Evolutionary conservation across 2,113 vertebrate species (phyloP), one percentile per base, ranked within the genome.

Genomic region (Ptilorrhoa leucosticta): DNA sequence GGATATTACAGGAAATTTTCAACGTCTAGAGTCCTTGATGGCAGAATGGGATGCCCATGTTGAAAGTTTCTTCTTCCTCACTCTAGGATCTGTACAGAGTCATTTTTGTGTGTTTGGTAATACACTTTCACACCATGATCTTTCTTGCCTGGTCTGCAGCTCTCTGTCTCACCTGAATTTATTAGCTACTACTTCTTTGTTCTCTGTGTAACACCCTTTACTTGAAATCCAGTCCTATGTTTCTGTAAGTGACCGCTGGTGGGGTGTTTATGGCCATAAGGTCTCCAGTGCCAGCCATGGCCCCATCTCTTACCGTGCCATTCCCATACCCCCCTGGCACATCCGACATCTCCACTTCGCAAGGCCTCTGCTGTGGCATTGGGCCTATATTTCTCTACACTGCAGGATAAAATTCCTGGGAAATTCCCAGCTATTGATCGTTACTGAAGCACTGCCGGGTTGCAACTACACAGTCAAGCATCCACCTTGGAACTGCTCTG

Each of bases 321-420:
- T 72, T 58, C 30, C 48, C 1, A 2, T 16, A 20, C 2, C 4
- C 1, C 8, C 1, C 10, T 0, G 0, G 33, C 4, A 1, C 11
- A 50, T 64, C 26, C 42, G 54, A 4, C 11, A 9, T 26, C 13
- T 53, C 13, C 33, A 9, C 20, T 72, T 72, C 50, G 23, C 30
- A 64, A 39, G 28, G 10, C 14, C 54, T 76, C 24, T 64, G 23
- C 15, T 77, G 16, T 42, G 53, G 0, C 22, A 31, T 42, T n/a
- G 13, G 23, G 10, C 39, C 20, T 7, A 0, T 68, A 26, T 54
- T 88, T 82, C 39, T 73, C n/a, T 57, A 7, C 6, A 9, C 14
- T n/a, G 6, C 18, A 56, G 21, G 26, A 66, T 26, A 26, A 44
- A 87, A 85, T 19, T 42, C 20, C 9, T 35, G 24, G 21, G 19